A percentile compares a stretch with the other conserved stretches of the same genome.
These are phyloP conservation scores for Myotis planiceps DNA, from an alignment of 2,797 vertebrate genomes.

Conservation along the genomic window DNA sequence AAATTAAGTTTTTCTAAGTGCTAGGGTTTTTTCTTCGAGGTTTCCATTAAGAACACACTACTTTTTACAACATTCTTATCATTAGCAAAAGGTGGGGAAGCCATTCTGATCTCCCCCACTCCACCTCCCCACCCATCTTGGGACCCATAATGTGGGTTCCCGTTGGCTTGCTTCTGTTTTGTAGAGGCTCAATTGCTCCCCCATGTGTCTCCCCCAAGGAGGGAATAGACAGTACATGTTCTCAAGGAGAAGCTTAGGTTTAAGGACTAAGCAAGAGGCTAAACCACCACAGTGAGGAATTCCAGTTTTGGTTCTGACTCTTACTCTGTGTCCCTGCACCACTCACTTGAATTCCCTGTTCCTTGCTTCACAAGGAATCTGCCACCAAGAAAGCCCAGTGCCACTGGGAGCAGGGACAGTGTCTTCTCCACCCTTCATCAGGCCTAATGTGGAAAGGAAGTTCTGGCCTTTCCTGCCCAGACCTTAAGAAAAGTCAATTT, in stretches of 20 bases:
- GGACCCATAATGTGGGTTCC: neutral
- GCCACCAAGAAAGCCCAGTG: too few relatives aligned
- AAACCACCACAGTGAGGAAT: neutral
- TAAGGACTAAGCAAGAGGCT: neutral
- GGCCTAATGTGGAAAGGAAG: neutral
- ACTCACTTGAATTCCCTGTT: neutral
- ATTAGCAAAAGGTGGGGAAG: neutral
- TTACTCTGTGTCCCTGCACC: neutral
- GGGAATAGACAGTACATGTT: neutral
- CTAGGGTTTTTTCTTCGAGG: neutral
- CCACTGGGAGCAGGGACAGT: neutral
- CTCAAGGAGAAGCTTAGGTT: neutral
- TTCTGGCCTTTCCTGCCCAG: neutral
- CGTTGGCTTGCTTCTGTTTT: neutral
- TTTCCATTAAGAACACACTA: neutral
- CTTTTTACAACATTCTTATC: slow-evolving; percentile 4
- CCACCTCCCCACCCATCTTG: neutral
- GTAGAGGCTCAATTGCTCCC: neutral
- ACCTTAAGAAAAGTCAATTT: neutral
- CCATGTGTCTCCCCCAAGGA: accelerated
- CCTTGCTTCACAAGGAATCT: too few relatives aligned
- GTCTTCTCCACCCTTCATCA: neutral
- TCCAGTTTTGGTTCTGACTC: neutral
- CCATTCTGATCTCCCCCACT: neutral
- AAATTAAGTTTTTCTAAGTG: neutral